A percentile compares a stretch with the other conserved stretches of the same genome.
These are phyloP conservation scores for Myxocyprinus asiaticus DNA, from an alignment of 2,113 vertebrate species.

Conservation along the genomic window DNA sequence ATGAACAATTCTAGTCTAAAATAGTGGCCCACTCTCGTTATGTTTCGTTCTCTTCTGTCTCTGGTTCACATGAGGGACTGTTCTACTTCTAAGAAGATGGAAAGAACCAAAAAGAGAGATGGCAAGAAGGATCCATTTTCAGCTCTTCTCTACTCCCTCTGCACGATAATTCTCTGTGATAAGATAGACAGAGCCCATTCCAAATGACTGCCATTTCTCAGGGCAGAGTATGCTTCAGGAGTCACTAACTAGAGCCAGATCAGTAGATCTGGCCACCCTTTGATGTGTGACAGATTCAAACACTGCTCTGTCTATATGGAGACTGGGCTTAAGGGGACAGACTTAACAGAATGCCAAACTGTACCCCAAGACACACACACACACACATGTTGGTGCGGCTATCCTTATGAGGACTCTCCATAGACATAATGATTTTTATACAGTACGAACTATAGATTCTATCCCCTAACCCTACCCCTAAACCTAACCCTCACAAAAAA, in stretches of 20 bases:
- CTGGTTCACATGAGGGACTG: conserved; percentile 4
- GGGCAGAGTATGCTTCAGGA: conserved; percentile 27
- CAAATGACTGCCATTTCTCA: conserved; percentile 35
- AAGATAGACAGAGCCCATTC: background rate
- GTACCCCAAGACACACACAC: background rate
- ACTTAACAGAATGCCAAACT: conserved; percentile 11
- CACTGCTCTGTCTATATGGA: conserved; percentile 27
- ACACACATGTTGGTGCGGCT: too few species aligned
- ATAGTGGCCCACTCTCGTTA: conserved; percentile 22
- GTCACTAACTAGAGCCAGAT: conserved; percentile 49
- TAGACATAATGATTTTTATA: too few species aligned
- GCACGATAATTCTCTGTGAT: conserved; percentile 1
- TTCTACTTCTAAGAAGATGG: conserved; percentile 6
- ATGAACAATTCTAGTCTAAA: conserved; percentile 22
- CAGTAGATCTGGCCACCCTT: conserved; percentile 50
- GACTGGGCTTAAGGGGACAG: background rate
- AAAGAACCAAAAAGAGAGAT: conserved; percentile 22
- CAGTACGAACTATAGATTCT: too few species aligned
- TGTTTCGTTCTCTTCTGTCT: background rate
- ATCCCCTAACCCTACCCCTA: too few species aligned
- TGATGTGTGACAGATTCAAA: conserved; percentile 53
- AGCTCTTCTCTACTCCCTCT: conserved; percentile 19
- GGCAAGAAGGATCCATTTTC: background rate
- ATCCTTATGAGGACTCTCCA: too few species aligned
- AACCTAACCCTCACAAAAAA: too few species aligned